Base-by-base conservation (phyloP, 2,797 vertebrate species). In the Varecia variegata region DNA sequence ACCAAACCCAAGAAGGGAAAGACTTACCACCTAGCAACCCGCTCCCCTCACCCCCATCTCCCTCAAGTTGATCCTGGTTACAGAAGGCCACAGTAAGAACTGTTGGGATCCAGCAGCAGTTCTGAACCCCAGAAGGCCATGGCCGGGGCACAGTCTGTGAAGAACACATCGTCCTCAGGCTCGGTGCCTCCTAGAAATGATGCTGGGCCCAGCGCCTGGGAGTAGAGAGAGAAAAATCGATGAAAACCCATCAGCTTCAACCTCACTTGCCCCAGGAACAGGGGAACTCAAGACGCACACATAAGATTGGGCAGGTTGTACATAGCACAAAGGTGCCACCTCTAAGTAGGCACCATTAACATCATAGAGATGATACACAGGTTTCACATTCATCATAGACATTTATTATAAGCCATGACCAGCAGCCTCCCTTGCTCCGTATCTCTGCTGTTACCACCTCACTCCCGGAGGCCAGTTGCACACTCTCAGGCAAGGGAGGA, bases 91-190 rank as follows among this genome's bases (percentile, higher is more conserved):
- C 43, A 97, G 71, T 97, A 96, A 0, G 98, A 98, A 92, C 97
- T 95, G 1, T 25, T 82, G 60, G 40, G 90, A 65, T 96, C 79
- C 3, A 3, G 38, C 94, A 79, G 65, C 97, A 15, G 50, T 94
- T 52, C 87, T 91, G 93, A 93, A 58, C 3, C 20, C 35, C 43
- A 96, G 96, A 99, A 93, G 0, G 98, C 97, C 97, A 99, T 68
- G 17, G 98, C 97, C 56, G 99, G 93, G 83, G 98, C 98, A 95
- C 98, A 98, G n/a, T 99, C 97, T 1, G 71, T 94, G 85, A 97
- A 87, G 56, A 74, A 8, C 77, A 68, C 21, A 20, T 11, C 0
- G 0, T 90, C 82, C 60, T 71, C 77, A 20, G 17, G 20, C 14
- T 58, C 17, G 0, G 30, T 47, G 30, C 56, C 30, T 32, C 45